Base-by-base conservation (phyloP, 2,113 vertebrate genomes). In the Rafetus swinhoei region DNA sequence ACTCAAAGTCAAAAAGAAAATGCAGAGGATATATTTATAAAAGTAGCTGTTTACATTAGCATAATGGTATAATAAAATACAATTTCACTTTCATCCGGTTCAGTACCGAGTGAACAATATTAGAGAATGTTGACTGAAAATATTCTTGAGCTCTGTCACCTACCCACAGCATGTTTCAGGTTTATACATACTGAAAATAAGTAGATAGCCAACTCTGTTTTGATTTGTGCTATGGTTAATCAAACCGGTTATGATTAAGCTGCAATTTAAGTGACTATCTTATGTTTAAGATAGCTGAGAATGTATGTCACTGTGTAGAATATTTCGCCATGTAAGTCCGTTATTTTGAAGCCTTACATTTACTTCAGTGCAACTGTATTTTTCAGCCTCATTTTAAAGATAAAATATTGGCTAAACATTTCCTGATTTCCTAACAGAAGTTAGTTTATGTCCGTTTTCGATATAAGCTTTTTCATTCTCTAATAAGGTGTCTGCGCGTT, bases 131-230 rank as follows among this genome's bases (percentile, higher is more conserved):
- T 95, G 89, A 97, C 88, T 96, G 92, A 95, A 96, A 94, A 84
- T 89, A 95, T 97, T 98, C 97, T 97, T 82, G 84, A 96, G 76
- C 59, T 82, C 96, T 97, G 95, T 94, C 96, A 96, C 1, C 90
- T 90, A 95, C 93, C 97, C 93, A 96, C 96, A 88, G 93, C 93
- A 95, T 97, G 92, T 97, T 87, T 97, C 87, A 57, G 85, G 95
- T 97, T 97, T 97, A 97, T 91, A 85, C 93, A 97, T 97, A 97
- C 50, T 97, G 97, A 98, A 97, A 98, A 97, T 94, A 97, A 97
- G 85, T 89, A 56, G 90, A 95, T 92, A 97, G 83, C 92, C 94
- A 95, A 90, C 96, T 74, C 84, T 96, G 92, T 96, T 96, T 93
- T 95, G 95, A 90, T 95, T 93, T 84, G 93, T 90, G 90, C 89